Conservation (phyloP, 2,113 vertebrate genomes). For the Bubalus kerabau region DNA sequence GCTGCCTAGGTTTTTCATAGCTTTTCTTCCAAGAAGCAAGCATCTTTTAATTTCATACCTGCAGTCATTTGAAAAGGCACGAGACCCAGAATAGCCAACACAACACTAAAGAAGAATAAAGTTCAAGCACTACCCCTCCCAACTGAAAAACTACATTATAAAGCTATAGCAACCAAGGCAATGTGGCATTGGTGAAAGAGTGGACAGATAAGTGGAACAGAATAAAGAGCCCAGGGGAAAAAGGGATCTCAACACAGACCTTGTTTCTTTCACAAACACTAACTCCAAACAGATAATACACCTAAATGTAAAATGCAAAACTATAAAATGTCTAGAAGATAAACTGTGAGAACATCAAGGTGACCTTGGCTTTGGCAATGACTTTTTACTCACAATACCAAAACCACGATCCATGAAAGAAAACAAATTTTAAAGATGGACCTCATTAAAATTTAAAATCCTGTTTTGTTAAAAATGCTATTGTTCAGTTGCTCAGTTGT, state of each 20-base stretch:
- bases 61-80: neutral
- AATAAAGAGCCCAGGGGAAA: neutral
- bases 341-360: neutral
- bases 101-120: neutral
- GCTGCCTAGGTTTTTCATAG: neutral
- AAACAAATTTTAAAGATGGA: neutral
- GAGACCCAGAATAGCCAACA: neutral
- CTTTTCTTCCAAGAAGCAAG: neutral
- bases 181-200: neutral
- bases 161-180: neutral
- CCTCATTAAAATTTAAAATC: neutral
- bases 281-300: neutral
- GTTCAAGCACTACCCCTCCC: neutral
- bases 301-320: neutral
- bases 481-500: neutral
- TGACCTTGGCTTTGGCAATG: neutral
- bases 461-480: neutral
- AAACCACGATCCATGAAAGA: neutral
- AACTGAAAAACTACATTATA: too few relatives aligned
- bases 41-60: neutral
- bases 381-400: neutral
- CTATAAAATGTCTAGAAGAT: neutral
- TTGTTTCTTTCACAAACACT: neutral
- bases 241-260: neutral
- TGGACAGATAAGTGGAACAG: neutral